Percentiles rank a stretch among this genome's conserved stretches.
Evolutionary conservation across 1,140 invertebrate genomes (phyloP).

Genomic region (Eupristina koningsbergeri): DNA sequence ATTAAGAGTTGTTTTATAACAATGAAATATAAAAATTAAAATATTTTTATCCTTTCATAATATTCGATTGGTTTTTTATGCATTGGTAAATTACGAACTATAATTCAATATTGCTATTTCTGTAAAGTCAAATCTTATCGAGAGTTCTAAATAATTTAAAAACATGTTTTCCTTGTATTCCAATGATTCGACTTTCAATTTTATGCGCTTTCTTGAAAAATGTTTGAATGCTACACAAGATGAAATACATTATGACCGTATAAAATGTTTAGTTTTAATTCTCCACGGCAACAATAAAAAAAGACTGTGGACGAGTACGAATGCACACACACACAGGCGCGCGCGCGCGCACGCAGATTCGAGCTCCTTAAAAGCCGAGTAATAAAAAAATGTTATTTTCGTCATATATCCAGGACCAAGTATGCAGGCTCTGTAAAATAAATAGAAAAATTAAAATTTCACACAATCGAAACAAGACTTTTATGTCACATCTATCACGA

Average conservation of each 20-base stretch:
- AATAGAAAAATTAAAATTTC: slow-evolving; percentile 22
- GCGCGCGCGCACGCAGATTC: too few relatives aligned
- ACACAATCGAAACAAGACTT: slow-evolving; percentile 4
- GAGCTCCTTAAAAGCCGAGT: not conserved
- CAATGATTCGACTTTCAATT: not conserved
- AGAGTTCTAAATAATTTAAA: not conserved
- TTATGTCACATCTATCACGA: slow-evolving; percentile 2
- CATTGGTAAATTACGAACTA: not conserved
- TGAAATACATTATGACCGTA: not conserved
- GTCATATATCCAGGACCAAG: not conserved
- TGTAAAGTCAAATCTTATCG: not conserved
- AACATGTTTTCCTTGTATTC: not conserved
- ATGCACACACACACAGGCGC: too few relatives aligned
- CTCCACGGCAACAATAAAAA: not conserved
- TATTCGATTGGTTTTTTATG: not conserved
- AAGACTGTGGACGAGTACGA: not conserved
- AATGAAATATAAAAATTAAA: not conserved
- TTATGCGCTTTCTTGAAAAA: not conserved
- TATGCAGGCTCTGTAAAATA: not conserved
- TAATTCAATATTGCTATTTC: not conserved
- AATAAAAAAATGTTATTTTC: slow-evolving; percentile 13
- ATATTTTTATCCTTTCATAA: not conserved
- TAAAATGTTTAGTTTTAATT: not conserved
- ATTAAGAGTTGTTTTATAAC: not conserved
- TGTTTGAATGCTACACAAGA: not conserved